phyloP scores from a whole-genome alignment of 2,888 invertebrate genomes.

The Pachycephus smyrnensis region DNA sequence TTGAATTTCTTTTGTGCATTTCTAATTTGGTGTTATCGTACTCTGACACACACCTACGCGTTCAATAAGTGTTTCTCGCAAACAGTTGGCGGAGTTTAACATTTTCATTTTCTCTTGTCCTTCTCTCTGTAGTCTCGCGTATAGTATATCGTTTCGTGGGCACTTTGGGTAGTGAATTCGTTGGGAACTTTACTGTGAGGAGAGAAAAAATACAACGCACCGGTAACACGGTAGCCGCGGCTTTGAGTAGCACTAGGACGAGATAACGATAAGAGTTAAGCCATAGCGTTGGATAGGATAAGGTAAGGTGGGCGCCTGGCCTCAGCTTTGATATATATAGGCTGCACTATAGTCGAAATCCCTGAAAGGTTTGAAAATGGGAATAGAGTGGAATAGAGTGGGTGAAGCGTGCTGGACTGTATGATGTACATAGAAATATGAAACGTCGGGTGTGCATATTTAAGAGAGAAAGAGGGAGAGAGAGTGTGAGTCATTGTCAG shows the following conservation, averaged over 20 bases:
- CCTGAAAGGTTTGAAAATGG: not conserved
- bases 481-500: not conserved
- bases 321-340: not conserved
- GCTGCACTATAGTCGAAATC: not conserved
- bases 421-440: not conserved
- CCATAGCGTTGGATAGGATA: conserved; percentile 37
- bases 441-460: not conserved
- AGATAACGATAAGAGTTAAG: conserved; percentile 62
- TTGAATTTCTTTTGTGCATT: not conserved
- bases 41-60: not conserved
- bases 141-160: not conserved
- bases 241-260: conserved; percentile 42
- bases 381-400: not conserved
- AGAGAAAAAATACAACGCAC: conserved; percentile 15
- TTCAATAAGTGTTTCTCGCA: not conserved
- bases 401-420: not conserved
- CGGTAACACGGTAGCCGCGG: conserved; percentile 58
- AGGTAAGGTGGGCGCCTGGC: conserved; percentile 12
- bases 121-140: not conserved
- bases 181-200: not conserved
- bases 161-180: not conserved
- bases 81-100: not conserved
- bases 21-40: not conserved
- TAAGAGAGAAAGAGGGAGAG: not conserved
- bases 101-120: not conserved